Percentiles rank a stretch among this genome's conserved stretches.
These are phyloP conservation scores for Polylopha cassiicola DNA, from an alignment of 2,888 invertebrate species.

Conservation along the genomic window DNA sequence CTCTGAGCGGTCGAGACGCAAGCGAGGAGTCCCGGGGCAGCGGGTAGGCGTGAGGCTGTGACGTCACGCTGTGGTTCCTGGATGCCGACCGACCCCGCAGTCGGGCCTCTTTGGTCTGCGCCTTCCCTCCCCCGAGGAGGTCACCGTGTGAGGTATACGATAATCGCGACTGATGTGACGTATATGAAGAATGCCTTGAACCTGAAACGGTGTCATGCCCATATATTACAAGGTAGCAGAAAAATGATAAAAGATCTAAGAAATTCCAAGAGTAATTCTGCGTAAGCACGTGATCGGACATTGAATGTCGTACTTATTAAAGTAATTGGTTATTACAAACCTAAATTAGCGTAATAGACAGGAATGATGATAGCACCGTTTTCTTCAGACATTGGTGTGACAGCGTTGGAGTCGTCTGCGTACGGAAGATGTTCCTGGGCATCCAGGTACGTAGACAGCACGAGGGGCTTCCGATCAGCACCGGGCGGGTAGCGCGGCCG, in stretches of 20 bases:
- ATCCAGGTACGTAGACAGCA: slow-evolving; percentile 95
- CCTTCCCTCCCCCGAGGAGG: slow-evolving; percentile 84
- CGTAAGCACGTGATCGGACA: too few relatives aligned
- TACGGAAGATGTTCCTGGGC: slow-evolving; percentile 97
- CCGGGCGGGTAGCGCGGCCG: slow-evolving; percentile 88
- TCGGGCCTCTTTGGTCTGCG: slow-evolving; percentile 91
- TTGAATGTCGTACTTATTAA: slow-evolving; percentile 3
- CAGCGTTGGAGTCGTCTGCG: slow-evolving; percentile 98
- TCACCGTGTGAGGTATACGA: slow-evolving; percentile 97
- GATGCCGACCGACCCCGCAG: slow-evolving; percentile 84
- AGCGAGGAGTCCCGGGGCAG: slow-evolving; percentile 74
- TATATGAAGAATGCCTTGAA: slow-evolving; percentile 95
- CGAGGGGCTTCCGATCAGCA: slow-evolving; percentile 94
- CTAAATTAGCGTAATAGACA: slow-evolving; percentile 91
- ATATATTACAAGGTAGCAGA: neutral
- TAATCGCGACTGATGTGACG: slow-evolving; percentile 94
- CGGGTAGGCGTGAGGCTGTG: slow-evolving; percentile 72
- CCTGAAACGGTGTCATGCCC: slow-evolving; percentile 68
- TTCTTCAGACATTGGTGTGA: slow-evolving; percentile 98
- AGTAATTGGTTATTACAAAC: slow-evolving; percentile 51
- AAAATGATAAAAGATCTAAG: neutral
- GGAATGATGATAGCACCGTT: slow-evolving; percentile 96
- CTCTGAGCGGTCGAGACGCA: slow-evolving; percentile 81
- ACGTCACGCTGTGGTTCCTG: slow-evolving; percentile 82
- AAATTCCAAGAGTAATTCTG: neutral